Evolutionary conservation across 2,888 invertebrate species (phyloP).

Genomic region (Nasonovia ribisnigri): DNA sequence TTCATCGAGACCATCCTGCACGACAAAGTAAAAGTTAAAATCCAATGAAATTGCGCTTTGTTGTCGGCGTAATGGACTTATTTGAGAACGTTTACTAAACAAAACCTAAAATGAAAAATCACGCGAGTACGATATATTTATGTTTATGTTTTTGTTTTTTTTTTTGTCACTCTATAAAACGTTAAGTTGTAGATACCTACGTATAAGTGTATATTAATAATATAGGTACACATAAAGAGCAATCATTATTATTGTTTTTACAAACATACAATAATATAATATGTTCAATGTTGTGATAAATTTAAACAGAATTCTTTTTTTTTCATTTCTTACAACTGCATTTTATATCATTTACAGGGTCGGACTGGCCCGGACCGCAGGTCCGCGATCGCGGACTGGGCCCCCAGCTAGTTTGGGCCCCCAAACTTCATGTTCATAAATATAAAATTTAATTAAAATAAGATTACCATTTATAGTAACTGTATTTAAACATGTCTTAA

Average conservation of each 20-base stretch:
- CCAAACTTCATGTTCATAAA: no score
- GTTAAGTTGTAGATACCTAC: not conserved
- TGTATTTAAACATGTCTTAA: no score
- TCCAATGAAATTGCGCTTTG: not conserved
- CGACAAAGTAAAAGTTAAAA: not conserved
- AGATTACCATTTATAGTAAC: no score
- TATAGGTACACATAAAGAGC: not conserved
- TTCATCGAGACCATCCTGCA: not conserved
- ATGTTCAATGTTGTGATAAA: not conserved
- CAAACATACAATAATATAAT: not conserved
- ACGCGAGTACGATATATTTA: not conserved
- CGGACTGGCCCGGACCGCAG: no score
- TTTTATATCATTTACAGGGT: no score
- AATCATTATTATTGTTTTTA: not conserved
- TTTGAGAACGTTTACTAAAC: not conserved
- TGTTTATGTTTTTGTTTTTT: not conserved
- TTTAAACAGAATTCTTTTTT: no score
- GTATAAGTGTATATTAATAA: no score
- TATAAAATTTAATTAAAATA: no score
- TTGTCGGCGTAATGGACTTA: not conserved
- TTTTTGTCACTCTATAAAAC: not conserved
- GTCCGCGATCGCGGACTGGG: no score
- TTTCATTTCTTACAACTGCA: not conserved
- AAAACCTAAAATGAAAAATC: not conserved
- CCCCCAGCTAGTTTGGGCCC: no score